Evolutionary conservation across 2,113 vertebrate species (phyloP).

Genomic region (Parus major): DNA sequence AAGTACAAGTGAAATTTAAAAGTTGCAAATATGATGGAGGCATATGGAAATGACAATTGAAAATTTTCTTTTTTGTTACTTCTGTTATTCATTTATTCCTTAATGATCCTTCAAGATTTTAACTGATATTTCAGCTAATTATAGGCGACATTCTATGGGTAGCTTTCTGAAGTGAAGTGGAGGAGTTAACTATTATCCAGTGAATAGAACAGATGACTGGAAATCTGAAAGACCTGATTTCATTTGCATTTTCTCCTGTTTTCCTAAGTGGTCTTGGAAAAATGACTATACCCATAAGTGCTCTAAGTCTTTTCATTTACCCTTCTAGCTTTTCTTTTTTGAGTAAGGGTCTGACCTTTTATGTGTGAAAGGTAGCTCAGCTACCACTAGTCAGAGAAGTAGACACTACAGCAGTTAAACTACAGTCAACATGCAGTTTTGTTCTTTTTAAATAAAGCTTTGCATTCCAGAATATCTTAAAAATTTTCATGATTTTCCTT

Average conservation of each 20-base stretch:
- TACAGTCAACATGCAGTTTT: not conserved
- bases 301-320: not conserved
- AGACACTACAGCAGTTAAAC: not conserved
- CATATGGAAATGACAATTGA: not conserved
- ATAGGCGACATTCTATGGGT: not conserved
- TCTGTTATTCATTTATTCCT: not conserved
- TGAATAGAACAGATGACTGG: not conserved
- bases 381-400: not conserved
- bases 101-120: not conserved
- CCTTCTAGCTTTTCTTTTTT: not conserved
- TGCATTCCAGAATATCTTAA: not conserved
- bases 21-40: not conserved
- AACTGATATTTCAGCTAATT: not conserved
- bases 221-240: not conserved
- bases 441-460: not conserved
- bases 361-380: not conserved
- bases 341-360: not conserved
- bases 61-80: not conserved
- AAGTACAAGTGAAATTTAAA: not conserved
- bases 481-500: not conserved
- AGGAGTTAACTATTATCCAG: not conserved
- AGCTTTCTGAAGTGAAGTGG: not conserved
- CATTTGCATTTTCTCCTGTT: not conserved
- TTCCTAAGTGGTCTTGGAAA: not conserved
- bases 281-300: not conserved